Conservation (phyloP, 2,797 vertebrate species). For the Morelia viridis region DNA sequence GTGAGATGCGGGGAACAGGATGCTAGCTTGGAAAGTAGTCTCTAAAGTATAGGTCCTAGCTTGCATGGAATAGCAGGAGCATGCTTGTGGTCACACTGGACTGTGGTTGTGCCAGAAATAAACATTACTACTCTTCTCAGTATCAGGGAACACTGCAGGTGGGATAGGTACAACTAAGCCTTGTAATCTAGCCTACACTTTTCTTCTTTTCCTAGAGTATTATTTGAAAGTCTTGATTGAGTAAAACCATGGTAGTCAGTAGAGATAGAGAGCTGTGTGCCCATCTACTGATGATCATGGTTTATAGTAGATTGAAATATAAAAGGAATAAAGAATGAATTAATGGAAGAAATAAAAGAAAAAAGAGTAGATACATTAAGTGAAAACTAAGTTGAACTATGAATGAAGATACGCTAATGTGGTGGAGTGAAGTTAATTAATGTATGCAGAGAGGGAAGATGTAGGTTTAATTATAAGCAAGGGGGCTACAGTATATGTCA, state of each 20-base stretch:
- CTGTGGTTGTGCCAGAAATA: background rate
- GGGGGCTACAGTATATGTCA: background rate
- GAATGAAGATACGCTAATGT: background rate
- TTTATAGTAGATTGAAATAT: background rate
- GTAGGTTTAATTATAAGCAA: background rate
- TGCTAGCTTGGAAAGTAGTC: no score
- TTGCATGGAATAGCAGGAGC: no score
- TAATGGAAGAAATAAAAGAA: background rate
- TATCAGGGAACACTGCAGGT: background rate
- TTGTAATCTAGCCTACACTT: background rate
- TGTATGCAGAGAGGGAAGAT: background rate
- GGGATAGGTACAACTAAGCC: background rate
- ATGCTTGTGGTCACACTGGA: background rate
- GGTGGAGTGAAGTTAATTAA: background rate
- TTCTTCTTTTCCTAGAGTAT: background rate
- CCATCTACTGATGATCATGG: background rate
- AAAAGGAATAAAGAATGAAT: background rate
- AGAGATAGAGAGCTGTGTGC: background rate
- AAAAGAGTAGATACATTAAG: background rate
- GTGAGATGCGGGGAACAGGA: no score
- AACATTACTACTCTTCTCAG: background rate
- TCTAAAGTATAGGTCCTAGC: no score
- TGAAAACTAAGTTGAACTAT: background rate
- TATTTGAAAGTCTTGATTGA: background rate
- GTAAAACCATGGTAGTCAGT: background rate